Conservation (phyloP, 2,888 invertebrate genomes). For the Branchellion lobata region DNA sequence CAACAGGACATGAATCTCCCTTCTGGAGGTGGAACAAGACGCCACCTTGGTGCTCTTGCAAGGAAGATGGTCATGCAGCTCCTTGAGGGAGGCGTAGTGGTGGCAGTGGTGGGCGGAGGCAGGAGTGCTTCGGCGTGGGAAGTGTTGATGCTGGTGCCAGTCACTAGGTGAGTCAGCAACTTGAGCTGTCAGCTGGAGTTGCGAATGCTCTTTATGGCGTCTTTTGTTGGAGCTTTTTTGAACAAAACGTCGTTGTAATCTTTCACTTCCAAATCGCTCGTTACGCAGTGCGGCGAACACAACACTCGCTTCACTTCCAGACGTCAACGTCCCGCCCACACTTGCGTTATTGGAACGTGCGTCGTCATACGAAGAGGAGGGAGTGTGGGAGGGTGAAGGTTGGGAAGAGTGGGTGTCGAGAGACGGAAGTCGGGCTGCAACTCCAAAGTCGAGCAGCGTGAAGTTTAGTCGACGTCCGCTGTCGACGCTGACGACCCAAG, state of each 20-base stretch:
- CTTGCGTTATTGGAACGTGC: background rate
- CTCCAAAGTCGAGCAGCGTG: constrained; percentile 51
- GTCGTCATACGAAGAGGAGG: too few species aligned
- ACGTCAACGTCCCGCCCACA: background rate
- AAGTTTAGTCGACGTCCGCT: constrained; percentile 50
- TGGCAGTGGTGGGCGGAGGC: constrained; percentile 26
- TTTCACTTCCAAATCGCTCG: background rate
- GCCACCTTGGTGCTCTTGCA: constrained; percentile 35
- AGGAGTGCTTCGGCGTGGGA: background rate
- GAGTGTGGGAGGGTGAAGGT: background rate
- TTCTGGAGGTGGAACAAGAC: constrained; percentile 44
- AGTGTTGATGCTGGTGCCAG: background rate
- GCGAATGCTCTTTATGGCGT: background rate
- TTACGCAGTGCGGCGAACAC: background rate
- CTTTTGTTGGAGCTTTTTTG: background rate
- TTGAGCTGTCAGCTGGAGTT: too few species aligned
- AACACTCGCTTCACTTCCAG: background rate
- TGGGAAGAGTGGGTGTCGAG: background rate
- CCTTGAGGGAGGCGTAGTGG: constrained; percentile 45
- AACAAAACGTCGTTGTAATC: background rate
- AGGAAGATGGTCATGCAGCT: constrained; percentile 41
- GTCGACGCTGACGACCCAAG: constrained; percentile 49
- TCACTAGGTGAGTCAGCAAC: too few species aligned
- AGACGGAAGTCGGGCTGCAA: constrained; percentile 31
- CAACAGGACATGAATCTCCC: constrained; percentile 47